Evolutionary conservation across 2,113 vertebrate species (phyloP), one percentile per base, ranked within the genome.

Genomic region (Myotis lucifugus): DNA sequence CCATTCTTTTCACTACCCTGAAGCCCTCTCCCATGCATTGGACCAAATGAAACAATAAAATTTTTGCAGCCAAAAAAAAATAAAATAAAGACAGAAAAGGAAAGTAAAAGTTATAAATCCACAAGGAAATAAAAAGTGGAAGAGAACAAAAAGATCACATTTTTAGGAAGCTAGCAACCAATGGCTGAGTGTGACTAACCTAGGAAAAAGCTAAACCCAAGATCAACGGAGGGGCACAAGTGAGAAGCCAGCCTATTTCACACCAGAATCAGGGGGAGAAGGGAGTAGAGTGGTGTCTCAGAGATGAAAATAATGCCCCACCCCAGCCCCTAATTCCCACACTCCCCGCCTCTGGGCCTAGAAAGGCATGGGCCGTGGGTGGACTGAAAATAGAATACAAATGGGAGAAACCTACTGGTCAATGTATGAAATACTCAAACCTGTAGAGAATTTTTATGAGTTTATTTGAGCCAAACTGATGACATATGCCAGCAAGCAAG

Each of bases 81-180:
- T n/a, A n/a, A n/a, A n/a, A n/a, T n/a, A 85, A 91, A 88, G n/a
- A 85, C 19, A 21, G 13, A 56, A 70, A 77, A 66, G 25, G 27
- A 88, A 93, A 82, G 18, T 14, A 56, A 90, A 88, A 90, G 11
- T 54, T 85, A 83, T 25, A 94, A 86, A 86, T 46, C 48, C 34
- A 88, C 29, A 56, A 42, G 27, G 29, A 79, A 89, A 87, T 90
- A 40, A 46, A 93, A n/a, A 88, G 32, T 56, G 32, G 34, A 18
- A 59, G 23, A 15, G 66, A 27, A 37, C 54, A 23, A 69, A 40
- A 17, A 79, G 21, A 70, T 91, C 29, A 23, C 32, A 42, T 12
- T 67, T 70, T 52, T 42, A 82, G n/a, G 27, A 90, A 73, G 40
- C 7, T 79, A 70, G 40, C 34, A 78, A 67, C 37, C 5, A 8